Percentiles rank a stretch among this genome's conserved stretches.
phyloP scores from a whole-genome alignment of 2,888 invertebrate species.

The Drepanosiphum platanoidis region DNA sequence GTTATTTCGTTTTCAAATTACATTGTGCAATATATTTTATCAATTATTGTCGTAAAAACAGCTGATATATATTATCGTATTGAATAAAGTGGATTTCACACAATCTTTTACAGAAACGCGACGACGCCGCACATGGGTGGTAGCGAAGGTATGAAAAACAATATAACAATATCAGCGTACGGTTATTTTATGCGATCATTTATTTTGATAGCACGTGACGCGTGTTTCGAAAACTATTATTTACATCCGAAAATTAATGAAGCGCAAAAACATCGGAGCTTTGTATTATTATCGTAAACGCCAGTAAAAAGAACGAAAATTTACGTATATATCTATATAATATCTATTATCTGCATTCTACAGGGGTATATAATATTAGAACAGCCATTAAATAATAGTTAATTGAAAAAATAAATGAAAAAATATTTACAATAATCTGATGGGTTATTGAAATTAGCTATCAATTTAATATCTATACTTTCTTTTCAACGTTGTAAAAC shows the following conservation, averaged over 20 bases:
- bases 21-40: not conserved
- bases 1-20: not conserved
- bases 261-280: not conserved
- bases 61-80: not conserved
- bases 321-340: no score
- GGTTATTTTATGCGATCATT: slow-evolving; percentile 17
- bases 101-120: not conserved
- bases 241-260: slow-evolving; percentile 34
- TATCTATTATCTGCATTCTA: no score
- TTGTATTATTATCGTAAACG: not conserved
- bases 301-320: not conserved
- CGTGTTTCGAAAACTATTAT: slow-evolving; percentile 16
- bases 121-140: not conserved
- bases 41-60: not conserved
- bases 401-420: no score
- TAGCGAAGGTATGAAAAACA: slow-evolving; percentile 5
- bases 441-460: no score
- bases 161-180: not conserved
- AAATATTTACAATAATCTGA: no score
- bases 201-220: slow-evolving; percentile 36
- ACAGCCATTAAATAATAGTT: no score
- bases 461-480: no score
- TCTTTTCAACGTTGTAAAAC: no score
- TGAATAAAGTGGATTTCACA: not conserved
- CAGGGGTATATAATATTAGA: no score